Base-by-base conservation (phyloP, 2,797 vertebrate species). In the Channallabes apus region DNA sequence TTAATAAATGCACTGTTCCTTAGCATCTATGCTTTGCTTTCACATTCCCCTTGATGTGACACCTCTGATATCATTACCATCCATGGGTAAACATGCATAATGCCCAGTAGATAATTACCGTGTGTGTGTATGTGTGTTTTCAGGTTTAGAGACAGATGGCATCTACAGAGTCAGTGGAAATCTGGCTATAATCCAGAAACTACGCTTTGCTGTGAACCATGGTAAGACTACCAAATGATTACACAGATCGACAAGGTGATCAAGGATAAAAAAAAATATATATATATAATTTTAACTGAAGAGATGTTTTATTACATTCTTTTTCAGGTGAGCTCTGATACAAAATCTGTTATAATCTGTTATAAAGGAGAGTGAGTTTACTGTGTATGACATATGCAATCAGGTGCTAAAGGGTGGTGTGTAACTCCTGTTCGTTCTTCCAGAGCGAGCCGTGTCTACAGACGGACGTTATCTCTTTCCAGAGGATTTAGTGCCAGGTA, bases 91-190 rank as follows among this genome's bases (percentile, higher is more conserved):
- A 32, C 58, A 71, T 8, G 29, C 32, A 59, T 17, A 24, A 20
- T 20, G 59, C 41, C 79, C 24, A 77, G 62, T 22, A 22, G 54
- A 24, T 72, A 59, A 72, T 79, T 11, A 32, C 24, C 46, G 64
- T 85, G 17, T 29, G 59, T 84, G 4, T 86, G 72, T 91, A 12
- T 81, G 68, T 78, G 56, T 86, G 22, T 61, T n/a, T 78, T 78
- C 92, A 99, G 97, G 97, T 20, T 92, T 99, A 89, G 96, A 97
- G 1, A 94, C 95, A 2, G 97, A 99, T 11, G 97, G 97, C 29
- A 96, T 98, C 92, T 99, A 99, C 94, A 94, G 97, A 83, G 97
- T 99, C 7, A 98, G 95, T 0, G 97, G 97, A 82, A 99, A 98
- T 91, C 91, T 98, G 90, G 96, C 97, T 0, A 93, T 96, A 84